Evolutionary conservation across 2,888 invertebrate species (phyloP).

Genomic region (Subacronicta megacephala): DNA sequence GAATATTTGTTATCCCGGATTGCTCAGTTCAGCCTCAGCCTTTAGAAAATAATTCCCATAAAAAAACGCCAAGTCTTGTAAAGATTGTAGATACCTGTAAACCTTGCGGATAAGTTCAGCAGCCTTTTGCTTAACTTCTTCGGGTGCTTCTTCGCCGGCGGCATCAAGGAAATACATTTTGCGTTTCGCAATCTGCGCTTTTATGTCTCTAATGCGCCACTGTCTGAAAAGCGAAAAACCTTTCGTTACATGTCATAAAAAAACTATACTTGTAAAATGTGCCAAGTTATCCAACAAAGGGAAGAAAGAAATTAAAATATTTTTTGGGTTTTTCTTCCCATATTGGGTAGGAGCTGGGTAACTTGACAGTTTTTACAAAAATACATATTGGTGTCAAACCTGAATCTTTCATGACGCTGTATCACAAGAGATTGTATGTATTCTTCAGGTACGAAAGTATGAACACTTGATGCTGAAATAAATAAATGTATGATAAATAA

Average conservation of each 20-base stretch:
- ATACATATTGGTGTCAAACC: conserved; percentile 56
- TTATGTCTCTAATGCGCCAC: conserved; percentile 52
- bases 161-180: conserved; percentile 46
- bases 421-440: conserved; percentile 55
- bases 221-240: conserved; percentile 47
- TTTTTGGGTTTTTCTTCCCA: too few relatives aligned
- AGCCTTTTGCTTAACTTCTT: conserved; percentile 50
- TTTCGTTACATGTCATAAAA: too few relatives aligned
- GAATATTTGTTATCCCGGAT: too few relatives aligned
- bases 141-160: conserved; percentile 34
- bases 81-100: conserved; percentile 57
- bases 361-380: too few relatives aligned
- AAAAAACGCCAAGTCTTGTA: too few relatives aligned
- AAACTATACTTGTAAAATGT: too few relatives aligned
- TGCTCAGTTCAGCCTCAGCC: too few relatives aligned
- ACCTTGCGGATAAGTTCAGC: conserved; percentile 57
- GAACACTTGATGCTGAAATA: conserved; percentile 56
- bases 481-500: too few relatives aligned
- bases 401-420: conserved; percentile 65
- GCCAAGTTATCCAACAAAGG: too few relatives aligned
- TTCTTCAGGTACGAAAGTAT: conserved; percentile 55
- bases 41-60: too few relatives aligned
- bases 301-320: too few relatives aligned
- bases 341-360: too few relatives aligned
- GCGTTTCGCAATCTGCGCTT: conserved; percentile 31